These are phyloP conservation scores for Tethya wilhelma DNA, from an alignment of 37 sponge, comb jelly and placozoan species.

Conservation along the genomic window DNA sequence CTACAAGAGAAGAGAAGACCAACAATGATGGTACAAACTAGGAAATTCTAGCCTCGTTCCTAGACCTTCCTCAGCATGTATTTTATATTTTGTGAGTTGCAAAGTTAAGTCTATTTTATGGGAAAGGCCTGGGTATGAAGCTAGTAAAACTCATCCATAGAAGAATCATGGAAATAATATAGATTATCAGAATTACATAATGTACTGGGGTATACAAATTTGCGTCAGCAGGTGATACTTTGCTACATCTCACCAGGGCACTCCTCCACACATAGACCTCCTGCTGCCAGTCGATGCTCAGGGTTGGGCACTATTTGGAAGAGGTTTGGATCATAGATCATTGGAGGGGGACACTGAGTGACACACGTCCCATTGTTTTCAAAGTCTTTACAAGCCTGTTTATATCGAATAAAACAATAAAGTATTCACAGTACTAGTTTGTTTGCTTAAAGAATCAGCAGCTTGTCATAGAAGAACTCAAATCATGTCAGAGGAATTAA, in stretches of 20 bases:
- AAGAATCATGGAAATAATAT: no score
- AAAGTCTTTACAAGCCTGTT: slow-evolving; percentile 67
- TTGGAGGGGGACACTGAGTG: slow-evolving; percentile 44
- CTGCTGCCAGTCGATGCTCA: slow-evolving; percentile 36
- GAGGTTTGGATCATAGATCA: slow-evolving; percentile 28
- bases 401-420: not conserved
- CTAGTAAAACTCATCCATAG: no score
- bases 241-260: slow-evolving; percentile 47
- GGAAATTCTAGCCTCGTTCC: no score
- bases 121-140: no score
- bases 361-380: slow-evolving; percentile 73
- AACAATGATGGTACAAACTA: no score
- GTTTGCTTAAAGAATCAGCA: not conserved
- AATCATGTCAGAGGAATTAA: not conserved
- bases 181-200: no score
- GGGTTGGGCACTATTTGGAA: slow-evolving; percentile 46
- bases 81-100: no score
- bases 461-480: no score
- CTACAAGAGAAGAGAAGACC: slow-evolving; percentile 2
- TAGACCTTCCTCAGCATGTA: no score
- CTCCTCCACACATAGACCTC: slow-evolving; percentile 30
- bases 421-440: not conserved
- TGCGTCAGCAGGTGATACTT: not conserved
- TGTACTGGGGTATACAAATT: not conserved
- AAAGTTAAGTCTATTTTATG: no score